A percentile compares a stretch with the other conserved stretches of the same genome.
Evolutionary conservation across 2,113 vertebrate species (phyloP).

Genomic region (Menura novaehollandiae): DNA sequence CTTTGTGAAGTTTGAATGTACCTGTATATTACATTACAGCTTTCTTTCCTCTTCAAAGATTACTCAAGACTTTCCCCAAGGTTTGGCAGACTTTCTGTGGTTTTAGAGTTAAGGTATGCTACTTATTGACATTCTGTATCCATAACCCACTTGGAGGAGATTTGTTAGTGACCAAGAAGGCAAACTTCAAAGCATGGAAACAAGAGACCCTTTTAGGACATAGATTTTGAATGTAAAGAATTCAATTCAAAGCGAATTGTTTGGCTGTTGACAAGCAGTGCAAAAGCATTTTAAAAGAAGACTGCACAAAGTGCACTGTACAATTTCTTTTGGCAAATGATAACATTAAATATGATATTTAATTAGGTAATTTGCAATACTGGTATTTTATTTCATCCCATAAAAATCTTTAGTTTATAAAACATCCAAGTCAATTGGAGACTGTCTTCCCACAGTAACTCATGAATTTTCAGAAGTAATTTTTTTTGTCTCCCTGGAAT

Average conservation of each 20-base stretch:
- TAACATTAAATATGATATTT: neutral
- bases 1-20: neutral
- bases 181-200: conserved; percentile 14
- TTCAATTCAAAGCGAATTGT: neutral
- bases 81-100: neutral
- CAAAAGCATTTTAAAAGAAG: neutral
- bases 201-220: neutral
- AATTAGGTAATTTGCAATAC: neutral
- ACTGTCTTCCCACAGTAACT: neutral
- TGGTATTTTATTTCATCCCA: neutral
- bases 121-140: neutral
- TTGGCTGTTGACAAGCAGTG: neutral
- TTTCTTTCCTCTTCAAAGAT: neutral
- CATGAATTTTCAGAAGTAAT: neutral
- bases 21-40: neutral
- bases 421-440: neutral
- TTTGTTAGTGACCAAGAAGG: neutral
- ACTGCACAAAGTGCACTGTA: neutral
- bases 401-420: neutral
- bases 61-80: neutral
- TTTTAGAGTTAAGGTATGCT: neutral
- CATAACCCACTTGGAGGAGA: conserved; percentile 9
- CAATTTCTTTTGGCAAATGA: neutral
- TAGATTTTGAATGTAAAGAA: conserved; percentile 13
- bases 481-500: neutral